Conservation (phyloP, 2,113 vertebrate genomes). For the Austrofundulus limnaeus region DNA sequence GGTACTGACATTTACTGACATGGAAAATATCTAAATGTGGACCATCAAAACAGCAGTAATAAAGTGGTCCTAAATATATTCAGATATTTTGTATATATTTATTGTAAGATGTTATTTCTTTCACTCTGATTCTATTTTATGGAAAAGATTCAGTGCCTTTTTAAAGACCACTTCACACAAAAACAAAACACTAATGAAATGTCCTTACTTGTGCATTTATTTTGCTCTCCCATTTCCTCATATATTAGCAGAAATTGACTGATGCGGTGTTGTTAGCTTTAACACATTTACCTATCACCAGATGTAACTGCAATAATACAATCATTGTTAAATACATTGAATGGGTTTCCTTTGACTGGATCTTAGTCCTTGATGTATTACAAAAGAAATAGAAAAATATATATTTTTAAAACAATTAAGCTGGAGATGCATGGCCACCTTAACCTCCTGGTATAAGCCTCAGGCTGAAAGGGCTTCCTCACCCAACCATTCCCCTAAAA, state of each 20-base stretch:
- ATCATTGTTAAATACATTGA: too few relatives aligned
- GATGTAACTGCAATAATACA: too few relatives aligned
- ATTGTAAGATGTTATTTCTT: not conserved
- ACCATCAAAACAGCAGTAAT: not conserved
- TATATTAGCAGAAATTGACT: not conserved
- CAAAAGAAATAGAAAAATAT: too few relatives aligned
- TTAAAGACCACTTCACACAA: constrained; percentile 7
- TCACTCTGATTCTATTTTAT: not conserved
- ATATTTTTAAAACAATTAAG: too few relatives aligned
- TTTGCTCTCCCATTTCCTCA: not conserved
- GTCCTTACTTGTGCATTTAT: not conserved
- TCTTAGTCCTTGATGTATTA: too few relatives aligned
- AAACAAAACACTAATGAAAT: not conserved
- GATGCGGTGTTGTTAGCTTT: not conserved
- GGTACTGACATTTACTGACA: not conserved
- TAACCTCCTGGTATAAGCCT: too few relatives aligned
- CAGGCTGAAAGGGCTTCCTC: too few relatives aligned
- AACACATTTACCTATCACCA: too few relatives aligned
- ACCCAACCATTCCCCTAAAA: too few relatives aligned
- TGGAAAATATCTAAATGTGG: not conserved
- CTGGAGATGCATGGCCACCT: too few relatives aligned
- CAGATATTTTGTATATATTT: not conserved
- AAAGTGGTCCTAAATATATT: not conserved
- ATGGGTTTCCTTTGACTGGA: too few relatives aligned
- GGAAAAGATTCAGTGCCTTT: not conserved